Conservation (phyloP, 2,797 vertebrate species). For the Scolopax bukidnonensis region DNA sequence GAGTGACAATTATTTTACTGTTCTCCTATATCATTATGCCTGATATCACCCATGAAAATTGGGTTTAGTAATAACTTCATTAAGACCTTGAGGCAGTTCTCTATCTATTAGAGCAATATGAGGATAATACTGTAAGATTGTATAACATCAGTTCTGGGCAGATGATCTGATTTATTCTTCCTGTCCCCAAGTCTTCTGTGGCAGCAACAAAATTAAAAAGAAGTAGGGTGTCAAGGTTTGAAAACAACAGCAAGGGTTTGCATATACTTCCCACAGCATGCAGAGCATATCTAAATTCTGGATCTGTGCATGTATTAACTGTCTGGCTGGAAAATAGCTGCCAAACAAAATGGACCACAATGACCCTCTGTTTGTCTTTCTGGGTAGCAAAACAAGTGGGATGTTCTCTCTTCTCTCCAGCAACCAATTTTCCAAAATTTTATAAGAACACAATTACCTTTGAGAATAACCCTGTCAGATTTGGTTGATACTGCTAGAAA, state of each 20-base stretch:
- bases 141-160: conserved; percentile 22
- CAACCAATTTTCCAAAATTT: neutral
- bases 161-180: conserved; percentile 61
- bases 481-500: neutral
- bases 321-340: neutral
- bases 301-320: neutral
- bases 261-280: neutral
- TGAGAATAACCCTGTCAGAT: neutral
- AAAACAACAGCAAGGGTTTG: neutral
- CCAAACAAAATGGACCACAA: neutral
- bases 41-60: conserved; percentile 12
- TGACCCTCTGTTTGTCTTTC: neutral
- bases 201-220: conserved; percentile 49
- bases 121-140: conserved; percentile 9
- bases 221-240: neutral
- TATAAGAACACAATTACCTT: neutral
- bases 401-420: neutral
- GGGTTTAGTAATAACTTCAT: conserved; percentile 28
- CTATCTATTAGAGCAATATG: conserved; percentile 29
- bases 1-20: neutral
- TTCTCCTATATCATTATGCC: conserved; percentile 11
- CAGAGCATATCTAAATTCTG: neutral
- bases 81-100: conserved; percentile 41
- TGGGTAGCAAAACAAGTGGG: neutral
- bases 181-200: conserved; percentile 44